These are phyloP conservation scores for Calephelis perditalis DNA, from an alignment of 2,888 invertebrate genomes.

Conservation along the genomic window DNA sequence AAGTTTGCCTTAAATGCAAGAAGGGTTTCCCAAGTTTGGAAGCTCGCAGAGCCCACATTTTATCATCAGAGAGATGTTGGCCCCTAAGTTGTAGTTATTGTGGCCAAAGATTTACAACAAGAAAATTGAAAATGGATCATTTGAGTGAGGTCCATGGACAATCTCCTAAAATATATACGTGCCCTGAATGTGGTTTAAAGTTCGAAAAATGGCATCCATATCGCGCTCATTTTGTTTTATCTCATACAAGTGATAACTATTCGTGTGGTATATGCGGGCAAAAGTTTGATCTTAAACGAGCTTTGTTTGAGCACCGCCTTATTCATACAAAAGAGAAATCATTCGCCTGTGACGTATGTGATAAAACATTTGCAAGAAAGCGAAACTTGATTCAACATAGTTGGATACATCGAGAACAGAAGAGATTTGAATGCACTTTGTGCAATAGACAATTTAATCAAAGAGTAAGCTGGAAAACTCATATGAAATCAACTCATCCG, in stretches of 20 bases:
- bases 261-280: constrained; percentile 44
- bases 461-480: constrained; percentile 51
- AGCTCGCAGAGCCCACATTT: constrained; percentile 43
- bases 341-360: constrained; percentile 36
- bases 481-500: constrained; percentile 54
- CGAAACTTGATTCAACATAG: constrained; percentile 57
- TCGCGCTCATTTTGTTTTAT: constrained; percentile 42
- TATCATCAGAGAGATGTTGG: constrained; percentile 43
- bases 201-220: constrained; percentile 30
- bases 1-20: constrained; percentile 44
- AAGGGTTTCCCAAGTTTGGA: constrained; percentile 39
- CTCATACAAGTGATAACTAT: constrained; percentile 42
- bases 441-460: constrained; percentile 61
- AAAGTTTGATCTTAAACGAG: constrained; percentile 55
- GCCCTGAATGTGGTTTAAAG: constrained; percentile 30
- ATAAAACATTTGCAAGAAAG: constrained; percentile 54
- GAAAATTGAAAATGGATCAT: constrained; percentile 42
- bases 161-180: constrained; percentile 33
- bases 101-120: constrained; percentile 43
- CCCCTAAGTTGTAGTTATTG: constrained; percentile 47
- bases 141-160: constrained; percentile 38
- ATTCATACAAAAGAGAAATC: constrained; percentile 38
- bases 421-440: constrained; percentile 47
- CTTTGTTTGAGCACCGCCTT: constrained; percentile 49
- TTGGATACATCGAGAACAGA: constrained; percentile 60